Conservation (phyloP, 2,888 invertebrate species). For the Ecliptopera silaceata region DNA sequence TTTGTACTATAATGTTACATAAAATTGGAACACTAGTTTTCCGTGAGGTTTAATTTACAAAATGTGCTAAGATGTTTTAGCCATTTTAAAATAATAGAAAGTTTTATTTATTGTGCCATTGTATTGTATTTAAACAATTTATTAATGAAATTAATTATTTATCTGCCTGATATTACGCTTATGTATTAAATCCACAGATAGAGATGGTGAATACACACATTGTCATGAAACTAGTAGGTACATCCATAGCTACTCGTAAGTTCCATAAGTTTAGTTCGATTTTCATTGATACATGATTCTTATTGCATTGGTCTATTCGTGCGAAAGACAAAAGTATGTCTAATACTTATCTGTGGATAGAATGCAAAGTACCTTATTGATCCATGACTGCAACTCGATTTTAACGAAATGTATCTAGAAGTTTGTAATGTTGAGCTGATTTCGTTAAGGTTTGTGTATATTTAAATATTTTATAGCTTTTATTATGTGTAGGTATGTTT, state of each 20-base stretch:
- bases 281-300: background rate
- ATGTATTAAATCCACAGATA: constrained; percentile 4
- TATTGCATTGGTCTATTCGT: background rate
- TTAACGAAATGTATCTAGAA: constrained; percentile 32
- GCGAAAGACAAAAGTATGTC: background rate
- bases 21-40: constrained; percentile 1
- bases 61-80: no score
- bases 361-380: constrained; percentile 23
- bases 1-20: no score
- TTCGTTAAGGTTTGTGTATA: constrained; percentile 45
- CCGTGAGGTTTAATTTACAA: background rate
- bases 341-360: constrained; percentile 4
- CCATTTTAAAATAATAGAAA: background rate
- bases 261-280: background rate
- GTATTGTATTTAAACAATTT: constrained; percentile 17
- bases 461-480: constrained; percentile 52
- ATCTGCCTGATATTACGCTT: background rate
- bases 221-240: no score
- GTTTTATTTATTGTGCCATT: constrained; percentile 38
- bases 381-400: constrained; percentile 48
- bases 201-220: no score
- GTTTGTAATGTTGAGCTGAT: constrained; percentile 22
- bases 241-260: background rate
- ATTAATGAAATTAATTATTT: constrained; percentile 6
- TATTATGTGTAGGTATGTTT: constrained; percentile 45